Evolutionary conservation across 2,797 vertebrate species (phyloP).

Genomic region (Periophthalmus magnuspinnatus): DNA sequence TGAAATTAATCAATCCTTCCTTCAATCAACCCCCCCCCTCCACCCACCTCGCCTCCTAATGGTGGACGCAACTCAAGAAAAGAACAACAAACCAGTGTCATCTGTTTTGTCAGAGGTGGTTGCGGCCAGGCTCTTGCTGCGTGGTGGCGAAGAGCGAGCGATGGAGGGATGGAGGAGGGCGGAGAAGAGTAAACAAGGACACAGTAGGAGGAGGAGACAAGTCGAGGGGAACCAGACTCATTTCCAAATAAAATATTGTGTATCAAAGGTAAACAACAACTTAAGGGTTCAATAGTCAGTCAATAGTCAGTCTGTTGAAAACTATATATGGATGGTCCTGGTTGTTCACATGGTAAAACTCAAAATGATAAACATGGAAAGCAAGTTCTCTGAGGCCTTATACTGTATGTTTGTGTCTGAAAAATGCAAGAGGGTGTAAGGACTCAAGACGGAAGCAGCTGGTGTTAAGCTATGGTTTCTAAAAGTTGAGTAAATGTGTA

Average conservation of each 20-base stretch:
- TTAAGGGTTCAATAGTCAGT: no score
- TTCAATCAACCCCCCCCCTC: conserved; percentile 53
- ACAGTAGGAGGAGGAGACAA: conserved; percentile 16
- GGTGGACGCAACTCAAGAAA: conserved; percentile 26
- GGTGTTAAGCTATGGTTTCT: no score
- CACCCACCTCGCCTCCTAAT: conserved; percentile 50
- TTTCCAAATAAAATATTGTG: background rate
- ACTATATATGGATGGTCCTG: no score
- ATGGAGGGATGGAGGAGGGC: conserved; percentile 7
- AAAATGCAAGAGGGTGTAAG: no score
- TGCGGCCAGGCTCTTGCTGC: conserved; percentile 57
- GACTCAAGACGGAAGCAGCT: no score
- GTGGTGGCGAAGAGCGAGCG: conserved; percentile 36
- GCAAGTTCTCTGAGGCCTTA: no score
- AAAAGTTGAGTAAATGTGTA: no score
- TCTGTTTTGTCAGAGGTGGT: conserved; percentile 66
- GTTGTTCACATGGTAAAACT: no score
- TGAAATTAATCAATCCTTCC: conserved; percentile 68
- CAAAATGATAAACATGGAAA: no score
- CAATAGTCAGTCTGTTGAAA: no score
- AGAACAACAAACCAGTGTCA: conserved; percentile 50
- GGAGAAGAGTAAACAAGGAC: conserved; percentile 11
- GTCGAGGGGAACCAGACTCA: conserved; percentile 15
- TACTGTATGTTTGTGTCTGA: no score
- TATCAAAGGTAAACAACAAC: no score